Evolutionary conservation across 1,140 invertebrate genomes (phyloP).

Genomic region (Cylas formicarius): DNA sequence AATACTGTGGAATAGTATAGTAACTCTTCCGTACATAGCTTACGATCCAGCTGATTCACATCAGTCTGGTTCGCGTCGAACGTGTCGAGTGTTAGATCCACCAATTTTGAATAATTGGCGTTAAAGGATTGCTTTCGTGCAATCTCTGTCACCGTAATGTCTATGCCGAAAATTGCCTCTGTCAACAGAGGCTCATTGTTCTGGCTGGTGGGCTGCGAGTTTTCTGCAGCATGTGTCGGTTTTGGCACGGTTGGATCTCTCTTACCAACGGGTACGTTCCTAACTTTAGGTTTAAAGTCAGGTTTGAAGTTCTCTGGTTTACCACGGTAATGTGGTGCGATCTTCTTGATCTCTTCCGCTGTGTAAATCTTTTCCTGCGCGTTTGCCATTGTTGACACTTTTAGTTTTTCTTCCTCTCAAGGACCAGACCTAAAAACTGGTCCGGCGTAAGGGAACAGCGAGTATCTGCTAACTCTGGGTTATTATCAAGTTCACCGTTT

Average conservation of each 20-base stretch:
- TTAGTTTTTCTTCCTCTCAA: not conserved
- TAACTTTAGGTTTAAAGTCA: no score
- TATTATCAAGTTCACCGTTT: no score
- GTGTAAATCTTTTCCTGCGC: not conserved
- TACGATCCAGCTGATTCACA: constrained; percentile 18
- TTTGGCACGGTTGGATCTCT: constrained; percentile 2
- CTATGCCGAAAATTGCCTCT: constrained; percentile 22
- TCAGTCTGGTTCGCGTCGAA: constrained; percentile 12
- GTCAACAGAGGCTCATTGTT: constrained; percentile 24
- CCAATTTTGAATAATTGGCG: constrained; percentile 9
- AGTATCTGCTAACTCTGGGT: no score
- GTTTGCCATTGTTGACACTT: constrained; percentile 1
- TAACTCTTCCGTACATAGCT: constrained; percentile 13
- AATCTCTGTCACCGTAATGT: constrained; percentile 21
- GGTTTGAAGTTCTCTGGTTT: constrained; percentile 11
- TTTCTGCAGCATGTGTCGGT: no score
- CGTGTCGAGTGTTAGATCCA: constrained; percentile 14
- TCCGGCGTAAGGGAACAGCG: no score
- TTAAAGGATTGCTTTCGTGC: constrained; percentile 19
- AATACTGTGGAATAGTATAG: constrained; percentile 18
- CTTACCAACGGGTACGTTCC: constrained; percentile 22
- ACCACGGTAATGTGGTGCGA: constrained; percentile 3
- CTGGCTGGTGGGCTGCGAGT: constrained; percentile 16
- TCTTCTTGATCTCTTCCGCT: constrained; percentile 1
- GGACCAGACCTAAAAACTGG: no score